Percentiles rank a stretch among this genome's conserved stretches.
These are phyloP conservation scores for Hypena proboscidalis DNA, from an alignment of 2,888 invertebrate species.

Conservation along the genomic window DNA sequence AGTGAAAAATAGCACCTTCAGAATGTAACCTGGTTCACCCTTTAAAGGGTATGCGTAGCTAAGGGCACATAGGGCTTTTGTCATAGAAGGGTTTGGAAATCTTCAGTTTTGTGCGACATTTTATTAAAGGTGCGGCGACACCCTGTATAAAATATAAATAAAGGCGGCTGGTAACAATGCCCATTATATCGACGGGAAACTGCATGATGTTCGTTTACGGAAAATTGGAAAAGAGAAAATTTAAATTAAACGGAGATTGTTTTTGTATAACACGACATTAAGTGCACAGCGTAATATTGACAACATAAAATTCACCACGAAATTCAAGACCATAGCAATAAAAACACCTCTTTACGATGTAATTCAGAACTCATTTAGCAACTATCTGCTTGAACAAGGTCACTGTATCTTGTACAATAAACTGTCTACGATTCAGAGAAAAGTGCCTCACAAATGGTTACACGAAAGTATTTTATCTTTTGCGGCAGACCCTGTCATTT, in stretches of 20 bases:
- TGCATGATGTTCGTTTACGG: not conserved
- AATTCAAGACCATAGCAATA: not conserved
- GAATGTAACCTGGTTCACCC: constrained; percentile 65
- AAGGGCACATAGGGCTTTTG: constrained; percentile 52
- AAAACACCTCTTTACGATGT: constrained; percentile 7
- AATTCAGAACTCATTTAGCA: constrained; percentile 9
- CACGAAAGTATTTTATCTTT: constrained; percentile 13
- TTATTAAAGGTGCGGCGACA: constrained; percentile 16
- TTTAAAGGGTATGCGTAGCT: constrained; percentile 51
- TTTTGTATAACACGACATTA: too few species aligned
- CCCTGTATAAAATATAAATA: constrained; percentile 6
- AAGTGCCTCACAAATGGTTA: constrained; percentile 2
- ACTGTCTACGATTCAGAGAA: not conserved
- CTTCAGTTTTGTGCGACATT: constrained; percentile 41
- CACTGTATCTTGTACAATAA: not conserved
- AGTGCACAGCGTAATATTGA: too few species aligned
- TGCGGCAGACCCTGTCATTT: constrained; percentile 10
- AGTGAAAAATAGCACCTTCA: constrained; percentile 77
- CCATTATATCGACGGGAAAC: not conserved
- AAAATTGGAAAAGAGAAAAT: not conserved
- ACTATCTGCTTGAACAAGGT: constrained; percentile 2
- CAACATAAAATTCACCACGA: not conserved
- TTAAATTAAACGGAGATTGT: too few species aligned
- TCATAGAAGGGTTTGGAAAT: constrained; percentile 49
- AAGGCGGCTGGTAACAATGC: not conserved